phyloP scores from a whole-genome alignment of 2,113 vertebrate species.

The Cryptotis parvus region DNA sequence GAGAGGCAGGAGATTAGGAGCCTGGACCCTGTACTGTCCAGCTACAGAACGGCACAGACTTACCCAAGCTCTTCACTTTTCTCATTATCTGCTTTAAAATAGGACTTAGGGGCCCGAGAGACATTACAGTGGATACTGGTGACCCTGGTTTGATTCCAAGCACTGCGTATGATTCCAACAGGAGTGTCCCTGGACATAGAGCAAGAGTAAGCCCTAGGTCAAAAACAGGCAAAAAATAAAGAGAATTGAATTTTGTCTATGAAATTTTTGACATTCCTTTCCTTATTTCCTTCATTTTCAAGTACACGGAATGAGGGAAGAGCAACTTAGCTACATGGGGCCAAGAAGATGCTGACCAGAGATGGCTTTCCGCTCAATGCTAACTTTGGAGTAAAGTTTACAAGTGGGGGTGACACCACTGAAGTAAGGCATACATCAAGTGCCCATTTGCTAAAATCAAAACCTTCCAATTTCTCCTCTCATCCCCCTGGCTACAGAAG shows the following conservation, averaged over 20 bases:
- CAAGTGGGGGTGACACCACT: conserved; percentile 72
- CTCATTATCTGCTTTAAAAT: background rate
- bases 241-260: background rate
- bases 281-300: background rate
- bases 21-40: background rate
- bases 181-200: too few relatives aligned
- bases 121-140: too few relatives aligned
- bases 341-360: conserved; percentile 23
- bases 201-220: too few relatives aligned
- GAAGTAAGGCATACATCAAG: conserved; percentile 82
- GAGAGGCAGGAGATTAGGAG: background rate
- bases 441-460: conserved; percentile 84
- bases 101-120: background rate
- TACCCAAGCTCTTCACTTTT: background rate
- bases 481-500: conserved; percentile 87
- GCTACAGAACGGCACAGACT: background rate
- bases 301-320: background rate
- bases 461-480: conserved; percentile 78
- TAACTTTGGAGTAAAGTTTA: conserved; percentile 76
- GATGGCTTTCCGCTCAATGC: conserved; percentile 64
- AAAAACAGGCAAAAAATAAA: too few relatives aligned
- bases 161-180: too few relatives aligned
- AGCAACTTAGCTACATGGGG: background rate
- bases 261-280: background rate
- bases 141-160: too few relatives aligned